Percentiles rank a stretch among this genome's conserved stretches.
phyloP scores from a whole-genome alignment of 2,797 vertebrate species.

The Alouatta caraya region DNA sequence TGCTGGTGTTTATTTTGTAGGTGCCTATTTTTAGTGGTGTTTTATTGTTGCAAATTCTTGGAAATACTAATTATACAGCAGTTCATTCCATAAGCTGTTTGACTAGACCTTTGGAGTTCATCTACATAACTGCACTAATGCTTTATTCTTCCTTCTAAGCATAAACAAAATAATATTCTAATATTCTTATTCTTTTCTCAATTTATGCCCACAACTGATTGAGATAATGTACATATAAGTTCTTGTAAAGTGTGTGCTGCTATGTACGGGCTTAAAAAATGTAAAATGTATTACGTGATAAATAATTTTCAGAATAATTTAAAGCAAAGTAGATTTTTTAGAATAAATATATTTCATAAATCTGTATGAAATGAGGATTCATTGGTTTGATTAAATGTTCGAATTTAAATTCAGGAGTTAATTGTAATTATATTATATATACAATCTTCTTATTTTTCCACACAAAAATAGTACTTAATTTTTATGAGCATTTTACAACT shows the following conservation, averaged over 20 bases:
- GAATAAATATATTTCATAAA: conserved; percentile 36
- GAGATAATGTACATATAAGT: background rate
- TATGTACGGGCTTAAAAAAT: conserved; percentile 8
- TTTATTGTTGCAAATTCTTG: conserved; percentile 41
- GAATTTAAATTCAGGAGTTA: conserved; percentile 51
- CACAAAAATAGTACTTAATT: background rate
- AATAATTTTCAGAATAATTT: conserved; percentile 46
- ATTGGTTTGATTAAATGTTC: conserved; percentile 36
- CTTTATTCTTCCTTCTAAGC: background rate
- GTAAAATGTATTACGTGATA: background rate
- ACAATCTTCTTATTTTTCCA: conserved; percentile 31
- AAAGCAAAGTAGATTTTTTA: background rate
- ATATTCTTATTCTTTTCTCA: background rate
- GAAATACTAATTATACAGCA: conserved; percentile 47
- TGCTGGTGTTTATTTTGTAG: conserved; percentile 51
- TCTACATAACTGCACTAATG: background rate
- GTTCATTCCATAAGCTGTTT: background rate
- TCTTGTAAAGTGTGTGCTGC: background rate
- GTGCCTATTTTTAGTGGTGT: conserved; percentile 38
- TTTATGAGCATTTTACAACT: background rate
- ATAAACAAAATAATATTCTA: conserved; percentile 1
- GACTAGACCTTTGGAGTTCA: conserved; percentile 42
- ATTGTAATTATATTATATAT: background rate
- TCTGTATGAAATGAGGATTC: conserved; percentile 32
- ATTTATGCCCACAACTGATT: background rate